Evolutionary conservation across 2,797 vertebrate species (phyloP).

Genomic region (Syndactyla subalaris): DNA sequence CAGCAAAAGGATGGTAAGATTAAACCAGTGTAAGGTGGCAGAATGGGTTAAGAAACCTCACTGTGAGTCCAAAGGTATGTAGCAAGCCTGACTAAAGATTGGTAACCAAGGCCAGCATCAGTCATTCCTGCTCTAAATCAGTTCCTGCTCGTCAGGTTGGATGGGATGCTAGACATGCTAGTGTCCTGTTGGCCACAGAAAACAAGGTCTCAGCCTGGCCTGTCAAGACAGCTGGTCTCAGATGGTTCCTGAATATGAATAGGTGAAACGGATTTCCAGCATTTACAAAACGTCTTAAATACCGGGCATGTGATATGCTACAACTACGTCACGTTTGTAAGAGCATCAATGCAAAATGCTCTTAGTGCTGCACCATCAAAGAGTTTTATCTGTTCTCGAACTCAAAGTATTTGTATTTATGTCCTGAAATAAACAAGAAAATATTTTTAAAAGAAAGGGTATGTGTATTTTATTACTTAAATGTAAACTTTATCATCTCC

Average conservation of each 20-base stretch:
- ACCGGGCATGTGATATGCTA: not conserved
- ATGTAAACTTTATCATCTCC: not conserved
- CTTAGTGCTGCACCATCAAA: not conserved
- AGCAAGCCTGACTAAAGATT: not conserved
- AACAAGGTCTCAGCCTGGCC: not conserved
- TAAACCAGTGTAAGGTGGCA: not conserved
- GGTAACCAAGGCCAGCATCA: not conserved
- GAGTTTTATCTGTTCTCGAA: not conserved
- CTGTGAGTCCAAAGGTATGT: not conserved
- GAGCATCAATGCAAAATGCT: not conserved
- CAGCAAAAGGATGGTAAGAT: not conserved
- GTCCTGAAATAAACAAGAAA: slow-evolving; percentile 15
- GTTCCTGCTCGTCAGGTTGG: not conserved
- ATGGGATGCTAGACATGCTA: not conserved
- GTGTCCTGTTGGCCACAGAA: not conserved
- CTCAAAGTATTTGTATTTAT: not conserved
- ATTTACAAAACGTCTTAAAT: not conserved
- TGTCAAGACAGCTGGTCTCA: not conserved
- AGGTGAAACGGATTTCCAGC: not conserved
- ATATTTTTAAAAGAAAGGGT: not conserved
- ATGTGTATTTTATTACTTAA: not conserved
- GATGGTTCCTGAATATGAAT: not conserved
- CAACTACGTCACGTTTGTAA: not conserved
- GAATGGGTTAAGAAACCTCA: not conserved
- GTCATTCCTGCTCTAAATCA: not conserved